Evolutionary conservation across 2,113 vertebrate species (phyloP), one percentile per base, ranked within the genome.

Genomic region (Triplophysa dalaica): DNA sequence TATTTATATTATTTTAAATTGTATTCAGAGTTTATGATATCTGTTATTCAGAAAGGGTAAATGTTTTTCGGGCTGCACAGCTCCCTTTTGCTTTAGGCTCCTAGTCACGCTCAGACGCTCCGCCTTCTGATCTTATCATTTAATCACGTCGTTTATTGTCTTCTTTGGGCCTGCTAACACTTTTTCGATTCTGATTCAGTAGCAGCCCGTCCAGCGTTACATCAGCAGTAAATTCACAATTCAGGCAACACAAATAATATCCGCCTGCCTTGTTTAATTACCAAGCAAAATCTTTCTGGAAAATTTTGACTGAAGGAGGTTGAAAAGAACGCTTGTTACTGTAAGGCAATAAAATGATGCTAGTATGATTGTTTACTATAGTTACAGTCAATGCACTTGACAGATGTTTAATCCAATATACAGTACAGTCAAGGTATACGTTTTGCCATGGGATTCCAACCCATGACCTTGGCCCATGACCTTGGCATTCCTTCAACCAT

Each of bases 61-160:
- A 81, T 82, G 75, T 82, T 85, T 84, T 84, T 82, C 86, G 75
- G 54, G 84, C 70, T 2, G 33, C 58, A 58, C 67, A 74, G 65
- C 77, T 58, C 78, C 83, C 82, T 63, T 29, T 72, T 16, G 50
- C 84, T 81, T 70, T 64, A 50, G 48, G 58, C 61, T 64, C 74
- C 66, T 80, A 69, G 64, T 84, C 26, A 58, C 69, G 41, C 48
- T 66, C 61, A 72, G 64, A 75, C 21, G 17, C 45, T 41, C 29
- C 41, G 38, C 54, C 67, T 83, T 76, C 38, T 80, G 77, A 81
- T 74, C 70, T 80, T 82, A 66, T 80, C 74, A 26, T 48, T 62
- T 33, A 81, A 81, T 84, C 56, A 72, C 72, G 22, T 52, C 29
- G 38, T 81, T 70, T 45, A 75, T 81, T 81, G 81, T 67, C 24